Conservation (phyloP, 2,113 vertebrate genomes). For the Engystomops pustulosus region DNA sequence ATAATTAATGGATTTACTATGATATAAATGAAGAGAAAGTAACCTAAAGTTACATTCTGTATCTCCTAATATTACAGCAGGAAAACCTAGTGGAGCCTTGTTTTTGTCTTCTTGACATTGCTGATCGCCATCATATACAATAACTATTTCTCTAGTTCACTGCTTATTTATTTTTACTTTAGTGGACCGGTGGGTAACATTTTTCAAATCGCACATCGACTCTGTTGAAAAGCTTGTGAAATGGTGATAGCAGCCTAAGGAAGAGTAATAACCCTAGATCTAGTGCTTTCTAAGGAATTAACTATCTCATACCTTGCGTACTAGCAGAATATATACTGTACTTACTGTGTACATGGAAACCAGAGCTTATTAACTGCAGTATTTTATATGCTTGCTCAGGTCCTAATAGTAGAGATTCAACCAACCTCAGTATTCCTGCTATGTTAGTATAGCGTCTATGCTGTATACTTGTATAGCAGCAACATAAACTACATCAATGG, state of each 20-base stretch:
- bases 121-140: conserved; percentile 23
- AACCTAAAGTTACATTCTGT: no score
- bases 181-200: conserved; percentile 37
- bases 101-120: background rate
- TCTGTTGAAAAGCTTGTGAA: conserved; percentile 24
- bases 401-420: no score
- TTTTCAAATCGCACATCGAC: conserved; percentile 17
- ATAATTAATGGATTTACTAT: no score
- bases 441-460: no score
- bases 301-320: background rate
- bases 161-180: conserved; percentile 44
- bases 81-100: background rate
- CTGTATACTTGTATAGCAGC: no score
- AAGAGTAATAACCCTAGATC: conserved; percentile 9
- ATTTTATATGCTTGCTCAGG: no score
- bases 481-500: no score
- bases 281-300: background rate
- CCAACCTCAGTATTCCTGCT: no score
- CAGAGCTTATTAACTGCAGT: background rate
- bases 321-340: background rate
- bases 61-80: background rate
- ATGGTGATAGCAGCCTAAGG: background rate
- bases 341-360: background rate
- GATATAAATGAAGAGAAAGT: no score
- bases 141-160: conserved; percentile 44